Conservation (phyloP, 2,113 vertebrate species). For the Okapia johnstoni region DNA sequence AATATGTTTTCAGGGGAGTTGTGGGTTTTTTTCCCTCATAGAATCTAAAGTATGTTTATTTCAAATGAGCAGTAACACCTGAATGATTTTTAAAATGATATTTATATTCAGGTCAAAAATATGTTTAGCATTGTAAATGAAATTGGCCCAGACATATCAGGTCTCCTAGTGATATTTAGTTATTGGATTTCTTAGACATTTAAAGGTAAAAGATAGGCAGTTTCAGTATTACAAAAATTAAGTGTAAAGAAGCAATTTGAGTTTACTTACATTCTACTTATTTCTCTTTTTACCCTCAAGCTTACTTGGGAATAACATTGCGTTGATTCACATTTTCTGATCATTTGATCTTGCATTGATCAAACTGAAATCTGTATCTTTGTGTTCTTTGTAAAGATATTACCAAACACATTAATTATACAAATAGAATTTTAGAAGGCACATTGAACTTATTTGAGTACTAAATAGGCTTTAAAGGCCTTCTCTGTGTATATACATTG, state of each 20-base stretch:
- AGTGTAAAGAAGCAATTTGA: not conserved
- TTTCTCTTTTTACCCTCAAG: not conserved
- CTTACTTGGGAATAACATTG: not conserved
- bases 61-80: not conserved
- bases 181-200: not conserved
- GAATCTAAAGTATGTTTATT: not conserved
- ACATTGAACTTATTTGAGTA: not conserved
- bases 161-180: not conserved
- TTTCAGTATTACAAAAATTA: not conserved
- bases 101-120: not conserved
- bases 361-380: not conserved
- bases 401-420: not conserved
- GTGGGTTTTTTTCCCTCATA: not conserved
- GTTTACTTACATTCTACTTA: not conserved
- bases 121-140: not conserved
- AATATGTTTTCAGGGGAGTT: not conserved
- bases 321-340: slow-evolving; percentile 13
- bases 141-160: not conserved
- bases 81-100: not conserved
- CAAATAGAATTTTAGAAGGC: not conserved
- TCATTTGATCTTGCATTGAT: slow-evolving; percentile 7
- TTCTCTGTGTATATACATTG: not conserved
- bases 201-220: not conserved
- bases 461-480: not conserved
- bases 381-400: not conserved